These are phyloP conservation scores for Stenodema calcarata DNA, from an alignment of 2,888 invertebrate species.

Conservation along the genomic window DNA sequence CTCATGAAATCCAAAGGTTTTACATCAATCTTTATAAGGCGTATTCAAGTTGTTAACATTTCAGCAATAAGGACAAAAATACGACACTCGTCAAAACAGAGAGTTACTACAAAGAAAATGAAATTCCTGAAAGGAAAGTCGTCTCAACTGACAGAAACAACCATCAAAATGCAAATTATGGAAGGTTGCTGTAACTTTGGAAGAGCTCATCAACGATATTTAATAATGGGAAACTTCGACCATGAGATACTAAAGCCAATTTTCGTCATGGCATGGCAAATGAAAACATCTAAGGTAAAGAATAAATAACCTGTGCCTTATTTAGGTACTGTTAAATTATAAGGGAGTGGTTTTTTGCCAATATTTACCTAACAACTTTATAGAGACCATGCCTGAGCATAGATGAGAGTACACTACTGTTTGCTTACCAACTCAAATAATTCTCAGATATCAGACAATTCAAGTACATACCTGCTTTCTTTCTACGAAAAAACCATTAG, in stretches of 20 bases:
- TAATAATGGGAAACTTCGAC: slow-evolving; percentile 61
- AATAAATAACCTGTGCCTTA: too few species aligned
- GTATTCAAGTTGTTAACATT: not conserved
- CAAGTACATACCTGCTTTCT: not conserved
- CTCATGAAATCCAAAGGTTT: not conserved
- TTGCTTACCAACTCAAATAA: too few species aligned
- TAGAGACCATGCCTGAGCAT: too few species aligned
- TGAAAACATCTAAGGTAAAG: slow-evolving; percentile 57
- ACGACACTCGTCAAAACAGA: slow-evolving; percentile 59
- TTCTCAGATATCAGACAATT: too few species aligned
- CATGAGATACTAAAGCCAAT: slow-evolving; percentile 60
- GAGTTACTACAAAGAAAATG: slow-evolving; percentile 61
- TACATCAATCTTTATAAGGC: not conserved
- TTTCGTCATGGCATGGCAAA: slow-evolving; percentile 63
- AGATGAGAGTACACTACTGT: too few species aligned
- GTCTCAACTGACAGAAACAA: slow-evolving; percentile 59
- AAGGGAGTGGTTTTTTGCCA: too few species aligned
- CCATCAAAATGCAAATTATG: slow-evolving; percentile 60
- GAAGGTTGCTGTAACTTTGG: slow-evolving; percentile 62
- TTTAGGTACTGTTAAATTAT: too few species aligned
- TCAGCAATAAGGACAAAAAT: slow-evolving; percentile 61
- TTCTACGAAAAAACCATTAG: not conserved
- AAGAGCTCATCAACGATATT: slow-evolving; percentile 58
- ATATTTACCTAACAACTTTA: too few species aligned
- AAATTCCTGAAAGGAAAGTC: slow-evolving; percentile 60